Evolutionary conservation across 2,113 vertebrate species (phyloP), one percentile per base, ranked within the genome.

Genomic region (Odobenus rosmarus): DNA sequence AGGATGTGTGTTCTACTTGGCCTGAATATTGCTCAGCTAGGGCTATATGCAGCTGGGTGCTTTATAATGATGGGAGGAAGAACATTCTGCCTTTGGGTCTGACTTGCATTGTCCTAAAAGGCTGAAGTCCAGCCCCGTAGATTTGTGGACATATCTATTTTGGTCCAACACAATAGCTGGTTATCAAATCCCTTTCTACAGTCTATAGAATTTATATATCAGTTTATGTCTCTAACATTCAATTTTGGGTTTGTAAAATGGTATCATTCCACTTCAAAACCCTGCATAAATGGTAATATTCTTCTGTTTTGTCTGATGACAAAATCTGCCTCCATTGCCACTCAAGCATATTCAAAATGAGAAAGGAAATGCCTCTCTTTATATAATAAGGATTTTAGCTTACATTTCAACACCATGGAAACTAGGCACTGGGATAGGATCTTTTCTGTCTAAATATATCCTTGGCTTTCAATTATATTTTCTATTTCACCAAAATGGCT

Each of bases 331-430:
- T 90, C 92, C 96, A 82, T 53, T 95, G 93, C 51, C 71, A 93
- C 85, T 97, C 64, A 97, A 98, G 87, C 77, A 97, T 95, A 97
- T 98, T 98, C 46, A 53, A 98, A 98, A 96, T 85, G 79, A 98
- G 94, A 98, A 98, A 96, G 90, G 97, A 96, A 90, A 94, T 55
- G 1, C 95, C 94, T 98, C 77, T 94, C 86, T 98, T 96, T 98
- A 77, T 87, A 69, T 62, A 95, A 86, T 13, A 24, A 98, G 76
- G 96, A 97, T 98, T 97, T 99, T 98, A 95, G 88, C 72, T 98
- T 98, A 97, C 97, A 98, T 96, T 98, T 98, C 90, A 98, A 98
- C 95, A 97, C 98, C 97, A 98, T 98, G 98, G 98, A 98, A 99
- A 98, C 98, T 97, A 98, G 96, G 92, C 83, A 90, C 57, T 69